phyloP scores from a whole-genome alignment of 2,797 vertebrate species.

The Anolis apletophallus region DNA sequence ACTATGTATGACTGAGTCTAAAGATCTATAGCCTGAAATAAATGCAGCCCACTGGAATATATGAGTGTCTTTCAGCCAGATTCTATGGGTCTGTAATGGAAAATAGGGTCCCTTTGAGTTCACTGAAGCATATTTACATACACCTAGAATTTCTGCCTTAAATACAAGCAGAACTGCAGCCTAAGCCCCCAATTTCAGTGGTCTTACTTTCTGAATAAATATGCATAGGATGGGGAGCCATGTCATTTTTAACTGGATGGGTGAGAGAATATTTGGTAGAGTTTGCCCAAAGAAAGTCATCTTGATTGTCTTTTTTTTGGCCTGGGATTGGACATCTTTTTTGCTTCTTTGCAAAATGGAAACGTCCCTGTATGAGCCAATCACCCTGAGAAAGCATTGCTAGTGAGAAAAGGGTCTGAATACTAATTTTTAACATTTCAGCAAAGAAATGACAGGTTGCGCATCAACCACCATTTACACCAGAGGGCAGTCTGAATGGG shows the following conservation, averaged over 20 bases:
- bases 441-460: neutral
- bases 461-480: neutral
- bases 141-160: neutral
- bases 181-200: neutral
- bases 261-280: neutral
- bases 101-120: neutral
- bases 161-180: neutral
- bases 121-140: neutral
- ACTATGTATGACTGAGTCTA: neutral
- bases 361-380: neutral
- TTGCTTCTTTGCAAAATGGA: neutral
- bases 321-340: neutral
- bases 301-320: no score
- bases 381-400: accelerated
- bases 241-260: neutral
- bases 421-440: neutral
- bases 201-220: neutral
- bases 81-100: neutral
- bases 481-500: neutral
- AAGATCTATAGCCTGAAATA: neutral
- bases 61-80: neutral
- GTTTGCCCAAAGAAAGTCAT: neutral
- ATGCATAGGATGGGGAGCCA: neutral
- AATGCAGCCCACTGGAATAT: neutral
- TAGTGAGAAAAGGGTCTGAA: neutral